Conservation (phyloP, 2,888 invertebrate genomes). For the Volucella zonaria region DNA sequence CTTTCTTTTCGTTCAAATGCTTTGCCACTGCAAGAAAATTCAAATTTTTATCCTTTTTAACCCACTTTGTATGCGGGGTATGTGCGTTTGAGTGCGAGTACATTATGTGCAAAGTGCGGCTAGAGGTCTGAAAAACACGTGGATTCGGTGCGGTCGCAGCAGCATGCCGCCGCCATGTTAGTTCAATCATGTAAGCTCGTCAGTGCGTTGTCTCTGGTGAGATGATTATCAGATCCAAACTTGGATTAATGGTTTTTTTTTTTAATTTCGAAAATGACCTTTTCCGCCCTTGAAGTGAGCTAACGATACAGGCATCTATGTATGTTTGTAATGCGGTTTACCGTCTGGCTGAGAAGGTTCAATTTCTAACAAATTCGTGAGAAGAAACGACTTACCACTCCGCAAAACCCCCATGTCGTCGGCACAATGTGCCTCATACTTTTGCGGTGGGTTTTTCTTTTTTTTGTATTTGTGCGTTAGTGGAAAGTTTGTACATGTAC, state of each 20-base stretch:
- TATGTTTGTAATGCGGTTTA: too few species aligned
- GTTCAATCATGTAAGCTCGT: conserved; percentile 20
- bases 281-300: conserved; percentile 54
- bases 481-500: too few species aligned
- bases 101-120: not conserved
- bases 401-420: too few species aligned
- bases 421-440: too few species aligned
- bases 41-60: not conserved
- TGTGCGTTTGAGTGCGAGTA: not conserved
- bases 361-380: too few species aligned
- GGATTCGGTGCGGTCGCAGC: conserved; percentile 11
- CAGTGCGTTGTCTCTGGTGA: too few species aligned
- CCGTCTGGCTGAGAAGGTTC: too few species aligned
- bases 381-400: too few species aligned
- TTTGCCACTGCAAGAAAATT: not conserved
- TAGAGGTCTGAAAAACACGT: conserved; percentile 57
- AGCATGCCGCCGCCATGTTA: conserved; percentile 4
- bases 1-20: too few species aligned
- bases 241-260: conserved; percentile 25
- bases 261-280: conserved; percentile 41
- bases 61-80: not conserved
- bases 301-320: too few species aligned
- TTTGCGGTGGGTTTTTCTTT: conserved; percentile 27
- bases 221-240: not conserved
- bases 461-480: conserved; percentile 4